Evolutionary conservation across 1,140 invertebrate genomes (phyloP).

Genomic region (Heliothis subflexa): DNA sequence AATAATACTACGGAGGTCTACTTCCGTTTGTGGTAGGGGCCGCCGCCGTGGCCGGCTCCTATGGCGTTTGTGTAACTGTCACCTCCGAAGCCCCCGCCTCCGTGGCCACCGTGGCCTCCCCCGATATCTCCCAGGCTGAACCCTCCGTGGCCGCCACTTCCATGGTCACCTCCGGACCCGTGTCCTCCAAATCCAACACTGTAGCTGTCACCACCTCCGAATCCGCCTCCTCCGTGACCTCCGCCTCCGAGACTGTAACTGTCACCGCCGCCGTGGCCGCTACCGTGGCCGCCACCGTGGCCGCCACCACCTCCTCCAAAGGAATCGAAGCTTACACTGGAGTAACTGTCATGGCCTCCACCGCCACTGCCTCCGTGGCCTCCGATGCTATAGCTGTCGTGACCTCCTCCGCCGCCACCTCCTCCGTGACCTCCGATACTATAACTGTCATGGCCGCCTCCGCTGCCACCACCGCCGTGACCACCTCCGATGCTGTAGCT

Average conservation of each 20-base stretch:
- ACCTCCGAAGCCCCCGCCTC: conserved; percentile 66
- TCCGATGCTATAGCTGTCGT: not conserved
- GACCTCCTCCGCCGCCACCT: not conserved
- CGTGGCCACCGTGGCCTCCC: conserved; percentile 53
- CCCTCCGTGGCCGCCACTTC: conserved; percentile 51
- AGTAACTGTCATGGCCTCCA: conserved; percentile 48
- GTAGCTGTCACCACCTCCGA: conserved; percentile 47
- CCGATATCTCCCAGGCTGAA: conserved; percentile 46
- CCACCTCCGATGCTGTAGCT: conserved; percentile 36
- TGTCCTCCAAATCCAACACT: conserved; percentile 43
- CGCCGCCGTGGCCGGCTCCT: conserved; percentile 72
- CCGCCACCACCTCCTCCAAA: conserved; percentile 62
- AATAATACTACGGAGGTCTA: conserved; percentile 51
- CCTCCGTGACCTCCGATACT: conserved; percentile 47
- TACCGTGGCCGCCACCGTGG: conserved; percentile 30
- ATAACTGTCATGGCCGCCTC: conserved; percentile 51
- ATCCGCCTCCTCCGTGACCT: conserved; percentile 42
- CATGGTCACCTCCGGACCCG: conserved; percentile 44
- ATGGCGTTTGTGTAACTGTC: conserved; percentile 78
- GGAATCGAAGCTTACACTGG: conserved; percentile 35
- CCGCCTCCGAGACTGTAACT: conserved; percentile 50
- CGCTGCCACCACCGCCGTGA: conserved; percentile 50
- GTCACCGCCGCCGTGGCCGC: conserved; percentile 42
- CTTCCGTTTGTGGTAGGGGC: conserved; percentile 79
- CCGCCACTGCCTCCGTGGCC: conserved; percentile 50